These are phyloP conservation scores for Pomacea canaliculata DNA, from an alignment of 2,888 invertebrate species.

Conservation along the genomic window DNA sequence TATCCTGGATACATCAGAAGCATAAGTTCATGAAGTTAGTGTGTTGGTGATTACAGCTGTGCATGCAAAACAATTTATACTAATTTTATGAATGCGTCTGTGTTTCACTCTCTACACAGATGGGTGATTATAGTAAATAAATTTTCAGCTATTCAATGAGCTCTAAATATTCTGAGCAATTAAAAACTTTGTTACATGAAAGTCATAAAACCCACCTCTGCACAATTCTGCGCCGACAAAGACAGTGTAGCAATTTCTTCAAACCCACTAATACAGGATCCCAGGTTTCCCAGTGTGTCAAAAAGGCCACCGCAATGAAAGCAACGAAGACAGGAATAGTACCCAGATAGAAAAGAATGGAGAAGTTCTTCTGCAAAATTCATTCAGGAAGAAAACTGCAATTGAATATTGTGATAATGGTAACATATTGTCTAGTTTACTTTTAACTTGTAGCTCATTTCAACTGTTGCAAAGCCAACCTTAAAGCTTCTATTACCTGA, in stretches of 20 bases:
- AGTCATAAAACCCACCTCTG: conserved; percentile 44
- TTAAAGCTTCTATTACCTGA: too few species aligned
- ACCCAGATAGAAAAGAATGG: conserved; percentile 81
- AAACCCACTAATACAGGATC: conserved; percentile 77
- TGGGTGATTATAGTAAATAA: too few species aligned
- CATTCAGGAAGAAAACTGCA: neutral
- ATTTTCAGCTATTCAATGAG: too few species aligned
- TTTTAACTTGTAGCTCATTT: neutral
- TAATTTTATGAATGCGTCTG: too few species aligned
- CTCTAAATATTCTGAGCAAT: too few species aligned
- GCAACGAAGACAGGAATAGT: conserved; percentile 83
- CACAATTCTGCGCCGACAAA: conserved; percentile 52
- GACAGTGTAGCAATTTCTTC: conserved; percentile 61
- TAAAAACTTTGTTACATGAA: too few species aligned
- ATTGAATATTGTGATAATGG: neutral
- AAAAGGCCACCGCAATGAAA: conserved; percentile 79
- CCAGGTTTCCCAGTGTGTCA: conserved; percentile 84
- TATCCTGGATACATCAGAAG: conserved; percentile 40
- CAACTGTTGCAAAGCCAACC: too few species aligned
- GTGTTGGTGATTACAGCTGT: too few species aligned
- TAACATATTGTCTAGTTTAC: neutral
- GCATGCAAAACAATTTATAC: too few species aligned
- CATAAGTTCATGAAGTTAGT: too few species aligned
- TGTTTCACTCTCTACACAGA: too few species aligned
- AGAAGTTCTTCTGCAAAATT: conserved; percentile 63